Base-by-base conservation (phyloP, 2,113 vertebrate species). In the Elachura formosa region DNA sequence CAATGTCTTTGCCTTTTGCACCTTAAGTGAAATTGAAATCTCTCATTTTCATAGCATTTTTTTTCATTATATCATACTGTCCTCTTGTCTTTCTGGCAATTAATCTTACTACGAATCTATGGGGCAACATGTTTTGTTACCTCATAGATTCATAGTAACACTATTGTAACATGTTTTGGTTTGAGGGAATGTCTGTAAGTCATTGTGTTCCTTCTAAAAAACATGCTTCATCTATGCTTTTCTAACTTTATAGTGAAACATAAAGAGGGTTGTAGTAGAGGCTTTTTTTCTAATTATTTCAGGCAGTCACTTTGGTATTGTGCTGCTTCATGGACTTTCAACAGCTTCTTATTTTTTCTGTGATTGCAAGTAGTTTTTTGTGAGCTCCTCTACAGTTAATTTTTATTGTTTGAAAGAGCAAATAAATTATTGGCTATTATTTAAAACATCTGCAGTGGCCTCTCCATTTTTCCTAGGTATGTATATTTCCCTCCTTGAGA, bases 401-500 rank as follows among this genome's bases (percentile, higher is more conserved):
- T 87, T 87, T 91, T 83, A 41, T 91, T 96, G 79, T 85, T 93
- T 94, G 69, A 71, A 77, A 80, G 63, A 76, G 40, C 36, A 80
- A 91, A 90, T 91, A 92, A 91, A 66, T 89, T 84, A 72, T 58
- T 91, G 66, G 36, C 61, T 88, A 51, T 92, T 95, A 87, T 94
- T 90, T 95, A 88, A 91, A 97, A 90, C 87, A 90, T 94, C 79
- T 96, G 92, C 51, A 72, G 48, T 48, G 75, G 52, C 68, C 28
- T 71, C 74, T 77, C 40, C n/a, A 12, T 90, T 90, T 94, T 93
- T 84, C 40, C 21, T 91, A 86, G 83, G 76, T 95, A 67, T 48
- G 9, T 85, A 2, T n/a, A 38, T 90, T 94, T 83, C 33, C 40
- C 40, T 94, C 6, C 14, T 14, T 63, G 72, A 90, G 67, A 77